Evolutionary conservation across 1,140 invertebrate species (phyloP).

Genomic region (Platyscapa corneri): DNA sequence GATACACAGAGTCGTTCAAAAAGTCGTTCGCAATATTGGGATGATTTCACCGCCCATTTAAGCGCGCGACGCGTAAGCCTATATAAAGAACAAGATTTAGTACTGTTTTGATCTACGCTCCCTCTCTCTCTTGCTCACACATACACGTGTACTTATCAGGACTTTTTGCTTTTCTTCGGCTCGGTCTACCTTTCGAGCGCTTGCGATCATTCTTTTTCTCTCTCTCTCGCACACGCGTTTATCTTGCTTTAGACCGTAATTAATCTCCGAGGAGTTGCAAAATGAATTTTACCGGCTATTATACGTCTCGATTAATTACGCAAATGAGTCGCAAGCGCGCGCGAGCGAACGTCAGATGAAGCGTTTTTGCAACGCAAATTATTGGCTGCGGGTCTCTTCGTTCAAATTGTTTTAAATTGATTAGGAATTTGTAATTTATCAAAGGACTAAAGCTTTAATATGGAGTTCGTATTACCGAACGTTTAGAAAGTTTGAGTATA

Average conservation of each 20-base stretch:
- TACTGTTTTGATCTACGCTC: constrained; percentile 38
- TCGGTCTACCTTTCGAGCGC: background rate
- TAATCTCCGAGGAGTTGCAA: constrained; percentile 39
- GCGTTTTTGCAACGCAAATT: constrained; percentile 30
- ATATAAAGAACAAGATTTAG: constrained; percentile 35
- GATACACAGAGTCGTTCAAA: background rate
- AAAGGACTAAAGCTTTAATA: constrained; percentile 49
- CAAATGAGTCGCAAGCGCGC: constrained; percentile 38
- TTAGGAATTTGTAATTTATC: constrained; percentile 41
- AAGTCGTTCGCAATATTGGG: constrained; percentile 27
- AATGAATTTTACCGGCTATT: constrained; percentile 45
- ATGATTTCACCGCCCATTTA: constrained; percentile 22
- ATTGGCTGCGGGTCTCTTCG: background rate
- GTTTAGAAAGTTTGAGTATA: background rate
- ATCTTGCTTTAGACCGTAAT: constrained; percentile 33
- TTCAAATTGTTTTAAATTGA: constrained; percentile 47
- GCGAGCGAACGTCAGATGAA: background rate
- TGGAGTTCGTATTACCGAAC: constrained; percentile 7
- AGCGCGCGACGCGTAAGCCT: background rate
- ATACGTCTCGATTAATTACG: constrained; percentile 48
- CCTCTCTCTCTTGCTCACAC: background rate
- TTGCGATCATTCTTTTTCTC: background rate
- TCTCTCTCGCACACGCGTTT: background rate
- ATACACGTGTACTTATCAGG: background rate
- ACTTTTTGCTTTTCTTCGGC: background rate